Evolutionary conservation across 35 echinoderm and acorn worm species (phyloP).

Genomic region (Ptychodera flava): DNA sequence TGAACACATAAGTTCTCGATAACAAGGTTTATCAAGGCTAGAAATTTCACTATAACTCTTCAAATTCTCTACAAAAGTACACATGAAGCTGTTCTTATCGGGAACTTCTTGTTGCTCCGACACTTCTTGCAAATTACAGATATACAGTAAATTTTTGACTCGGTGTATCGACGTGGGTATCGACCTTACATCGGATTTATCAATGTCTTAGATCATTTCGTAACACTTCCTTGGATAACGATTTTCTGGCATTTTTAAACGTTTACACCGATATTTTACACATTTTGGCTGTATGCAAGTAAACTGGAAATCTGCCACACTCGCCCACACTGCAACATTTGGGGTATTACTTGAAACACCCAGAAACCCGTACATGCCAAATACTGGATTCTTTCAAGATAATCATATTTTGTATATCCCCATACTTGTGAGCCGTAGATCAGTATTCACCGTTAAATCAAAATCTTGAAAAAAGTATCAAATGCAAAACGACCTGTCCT

Average conservation of each 20-base stretch:
- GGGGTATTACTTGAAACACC: neutral
- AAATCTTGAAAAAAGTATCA: neutral
- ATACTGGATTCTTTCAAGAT: neutral
- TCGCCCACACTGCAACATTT: neutral
- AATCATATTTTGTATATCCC: neutral
- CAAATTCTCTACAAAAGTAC: no score
- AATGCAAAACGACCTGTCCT: neutral
- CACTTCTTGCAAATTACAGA: no score
- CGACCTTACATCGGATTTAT: neutral
- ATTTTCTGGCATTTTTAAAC: neutral
- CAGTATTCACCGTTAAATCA: neutral
- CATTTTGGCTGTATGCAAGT: neutral
- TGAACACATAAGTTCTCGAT: no score
- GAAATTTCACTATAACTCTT: no score
- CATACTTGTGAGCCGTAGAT: neutral
- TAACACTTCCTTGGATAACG: neutral
- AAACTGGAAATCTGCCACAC: neutral
- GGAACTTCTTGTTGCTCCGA: no score
- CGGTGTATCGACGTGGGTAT: neutral
- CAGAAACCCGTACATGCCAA: neutral
- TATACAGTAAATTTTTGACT: neutral
- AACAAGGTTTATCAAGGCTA: no score
- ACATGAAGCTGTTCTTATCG: no score
- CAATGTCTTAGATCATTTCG: neutral
- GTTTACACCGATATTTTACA: neutral